A percentile compares a stretch with the other conserved stretches of the same genome.
phyloP scores from a whole-genome alignment of 2,888 invertebrate species.

The Apodemia zela region DNA sequence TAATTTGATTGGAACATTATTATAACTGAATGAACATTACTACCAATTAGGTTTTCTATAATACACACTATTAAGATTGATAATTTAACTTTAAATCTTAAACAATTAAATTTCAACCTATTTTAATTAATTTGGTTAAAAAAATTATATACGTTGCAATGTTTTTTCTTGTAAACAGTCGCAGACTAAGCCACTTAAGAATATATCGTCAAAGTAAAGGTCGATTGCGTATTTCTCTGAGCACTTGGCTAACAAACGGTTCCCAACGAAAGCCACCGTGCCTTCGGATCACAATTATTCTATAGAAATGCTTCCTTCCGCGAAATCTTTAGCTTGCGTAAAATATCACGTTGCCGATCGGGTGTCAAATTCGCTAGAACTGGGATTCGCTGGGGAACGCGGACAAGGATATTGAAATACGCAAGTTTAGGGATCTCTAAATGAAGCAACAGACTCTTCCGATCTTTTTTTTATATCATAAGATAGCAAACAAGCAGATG shows the following conservation, averaged over 20 bases:
- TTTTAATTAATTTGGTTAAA: no score
- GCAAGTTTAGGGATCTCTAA: neutral
- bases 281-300: slow-evolving; percentile 18
- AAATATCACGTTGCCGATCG: slow-evolving; percentile 59
- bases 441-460: no score
- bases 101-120: no score
- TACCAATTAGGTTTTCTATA: no score
- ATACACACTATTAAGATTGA: no score
- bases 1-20: no score
- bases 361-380: slow-evolving; percentile 49
- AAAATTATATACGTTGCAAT: no score
- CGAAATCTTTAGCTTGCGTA: slow-evolving; percentile 48
- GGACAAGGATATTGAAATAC: neutral
- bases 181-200: neutral
- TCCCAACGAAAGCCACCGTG: slow-evolving; percentile 12
- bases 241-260: neutral
- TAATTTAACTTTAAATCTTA: no score
- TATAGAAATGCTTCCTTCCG: slow-evolving; percentile 56
- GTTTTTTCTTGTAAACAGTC: neutral
- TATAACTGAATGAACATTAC: no score
- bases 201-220: neutral
- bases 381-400: neutral
- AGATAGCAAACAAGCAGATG: no score
- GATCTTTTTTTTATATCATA: no score
- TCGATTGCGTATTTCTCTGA: neutral